Evolutionary conservation across 1,140 invertebrate genomes (phyloP), one percentile per base, ranked within the genome.

Genomic region (Tachypleus tridentatus): DNA sequence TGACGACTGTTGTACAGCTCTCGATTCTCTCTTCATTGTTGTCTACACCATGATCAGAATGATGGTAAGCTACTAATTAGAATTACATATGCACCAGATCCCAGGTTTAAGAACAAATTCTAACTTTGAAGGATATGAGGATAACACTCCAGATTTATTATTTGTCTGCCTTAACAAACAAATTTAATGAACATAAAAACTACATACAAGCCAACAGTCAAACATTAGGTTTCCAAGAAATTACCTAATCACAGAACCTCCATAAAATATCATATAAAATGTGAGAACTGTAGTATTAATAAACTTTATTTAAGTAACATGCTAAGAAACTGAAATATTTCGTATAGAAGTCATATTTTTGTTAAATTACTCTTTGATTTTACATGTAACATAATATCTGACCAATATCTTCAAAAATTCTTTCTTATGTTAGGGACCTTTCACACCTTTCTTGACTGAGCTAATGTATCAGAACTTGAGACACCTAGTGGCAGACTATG

Each of bases 391-490:
- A 70, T 49, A 58, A 54, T 62, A 48, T 63, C 8, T 48, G 8
- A 51, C 63, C 66, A 11, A 61, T 70, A 29, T 61, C 62, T 68
- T 62, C 10, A 53, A 5, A 9, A 67, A 64, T 59, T 58, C 7
- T 63, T 62, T 64, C 6, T 29, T 29, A 29, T 2, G 29, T 29
- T 67, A 80, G 80, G 89, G 97, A 5, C 93, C 97, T 0, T 98
- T 99, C 77, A 97, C 93, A 4, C 97, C 97, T 3, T 99, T 97
- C 77, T 80, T 99, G 11, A 90, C 93, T 11, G 97, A 99, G 78
- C 84, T 87, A 49, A 96, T 99, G 84, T 99, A 93, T 77, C 91
- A 96, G 75, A 88, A 89, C 61, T 75, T 98, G 64, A 82, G 83
- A 53, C 74, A 78, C 50, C 58, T 80, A 49, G 62, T 79, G 11